phyloP scores from a whole-genome alignment of 53 echinoderm and acorn worm species.

The Stichopus horrens region DNA sequence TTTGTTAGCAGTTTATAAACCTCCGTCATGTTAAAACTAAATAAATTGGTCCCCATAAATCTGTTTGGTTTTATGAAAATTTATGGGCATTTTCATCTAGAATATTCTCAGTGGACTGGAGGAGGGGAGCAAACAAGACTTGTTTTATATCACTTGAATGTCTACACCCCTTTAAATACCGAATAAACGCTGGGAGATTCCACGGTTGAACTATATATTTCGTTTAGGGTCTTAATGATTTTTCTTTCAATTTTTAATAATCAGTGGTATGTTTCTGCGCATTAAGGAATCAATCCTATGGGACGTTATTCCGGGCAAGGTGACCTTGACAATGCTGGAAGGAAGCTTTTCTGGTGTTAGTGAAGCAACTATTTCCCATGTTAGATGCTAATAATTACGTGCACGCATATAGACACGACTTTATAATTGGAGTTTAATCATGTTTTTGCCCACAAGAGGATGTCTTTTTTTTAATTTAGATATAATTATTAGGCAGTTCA shows the following conservation, averaged over 20 bases:
- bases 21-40: background rate
- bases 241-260: background rate
- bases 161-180: background rate
- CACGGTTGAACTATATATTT: constrained; percentile 29
- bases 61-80: background rate
- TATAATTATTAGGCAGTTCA: no score
- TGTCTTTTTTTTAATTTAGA: no score
- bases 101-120: background rate
- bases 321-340: background rate
- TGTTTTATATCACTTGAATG: no score
- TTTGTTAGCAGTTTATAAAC: background rate
- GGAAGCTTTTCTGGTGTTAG: background rate
- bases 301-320: background rate
- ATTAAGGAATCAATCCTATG: background rate
- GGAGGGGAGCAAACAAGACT: no score
- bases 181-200: background rate
- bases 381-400: no score
- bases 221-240: background rate
- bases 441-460: no score
- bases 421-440: no score
- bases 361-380: no score
- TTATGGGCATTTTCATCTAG: background rate
- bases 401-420: no score
- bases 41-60: background rate
- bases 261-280: background rate